Conservation (phyloP, 1,140 invertebrate genomes). For the Drosophila nasuta region DNA sequence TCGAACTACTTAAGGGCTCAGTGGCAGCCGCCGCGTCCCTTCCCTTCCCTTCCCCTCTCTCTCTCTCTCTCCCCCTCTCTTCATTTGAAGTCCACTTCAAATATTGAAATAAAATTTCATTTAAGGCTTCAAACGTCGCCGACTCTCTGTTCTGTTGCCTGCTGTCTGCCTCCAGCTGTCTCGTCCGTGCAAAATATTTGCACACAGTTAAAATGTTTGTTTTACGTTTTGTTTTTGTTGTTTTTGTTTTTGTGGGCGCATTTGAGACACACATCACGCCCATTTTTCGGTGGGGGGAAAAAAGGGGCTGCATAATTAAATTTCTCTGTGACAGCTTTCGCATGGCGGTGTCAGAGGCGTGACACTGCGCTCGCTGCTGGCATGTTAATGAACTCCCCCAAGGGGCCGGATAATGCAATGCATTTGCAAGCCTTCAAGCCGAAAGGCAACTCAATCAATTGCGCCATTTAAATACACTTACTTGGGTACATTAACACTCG, state of each 20-base stretch:
- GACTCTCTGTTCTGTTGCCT: slow-evolving; percentile 3
- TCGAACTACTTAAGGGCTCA: slow-evolving; percentile 48
- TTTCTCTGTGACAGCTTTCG: slow-evolving; percentile 38
- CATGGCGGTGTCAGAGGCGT: slow-evolving; percentile 17
- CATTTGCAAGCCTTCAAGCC: slow-evolving; percentile 19
- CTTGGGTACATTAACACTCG: slow-evolving; percentile 7
- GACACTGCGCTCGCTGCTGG: slow-evolving; percentile 12
- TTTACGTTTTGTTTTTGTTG: slow-evolving; percentile 20
- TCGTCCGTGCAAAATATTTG: slow-evolving; percentile 60
- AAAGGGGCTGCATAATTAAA: slow-evolving; percentile 63
- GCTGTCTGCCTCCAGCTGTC: slow-evolving; percentile 5
- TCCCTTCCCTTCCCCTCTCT: too few species aligned
- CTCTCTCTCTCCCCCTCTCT: too few species aligned
- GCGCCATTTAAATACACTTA: slow-evolving; percentile 9
- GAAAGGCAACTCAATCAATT: slow-evolving; percentile 42
- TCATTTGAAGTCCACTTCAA: slow-evolving; percentile 56
- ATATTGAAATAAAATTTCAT: slow-evolving; percentile 77
- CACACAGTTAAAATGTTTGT: slow-evolving; percentile 70
- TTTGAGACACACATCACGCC: slow-evolving; percentile 15
- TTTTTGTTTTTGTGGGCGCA: slow-evolving; percentile 34
- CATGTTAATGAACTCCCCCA: slow-evolving; percentile 44
- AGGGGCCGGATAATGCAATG: slow-evolving; percentile 31
- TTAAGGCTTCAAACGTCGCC: slow-evolving; percentile 37
- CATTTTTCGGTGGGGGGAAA: slow-evolving; percentile 7
- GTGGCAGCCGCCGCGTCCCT: background rate